Evolutionary conservation across 2,797 vertebrate species (phyloP).

Genomic region (Mus minutoides): DNA sequence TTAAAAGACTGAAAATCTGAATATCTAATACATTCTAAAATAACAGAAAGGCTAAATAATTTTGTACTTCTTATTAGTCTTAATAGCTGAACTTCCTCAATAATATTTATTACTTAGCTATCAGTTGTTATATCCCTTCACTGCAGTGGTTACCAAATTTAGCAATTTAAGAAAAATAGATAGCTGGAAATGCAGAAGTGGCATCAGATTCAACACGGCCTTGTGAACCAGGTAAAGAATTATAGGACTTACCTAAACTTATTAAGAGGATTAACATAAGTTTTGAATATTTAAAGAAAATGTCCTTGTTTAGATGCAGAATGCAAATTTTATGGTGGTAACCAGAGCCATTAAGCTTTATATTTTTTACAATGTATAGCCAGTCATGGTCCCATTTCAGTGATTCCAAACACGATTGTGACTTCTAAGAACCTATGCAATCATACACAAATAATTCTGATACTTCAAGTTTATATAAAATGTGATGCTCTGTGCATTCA

Average conservation of each 20-base stretch:
- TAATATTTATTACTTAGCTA: neutral
- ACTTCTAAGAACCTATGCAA: neutral
- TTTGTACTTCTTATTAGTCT: neutral
- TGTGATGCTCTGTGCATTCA: neutral
- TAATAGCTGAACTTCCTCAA: neutral
- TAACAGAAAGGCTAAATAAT: neutral
- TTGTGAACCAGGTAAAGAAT: neutral
- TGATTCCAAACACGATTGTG: neutral
- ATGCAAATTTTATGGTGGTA: neutral
- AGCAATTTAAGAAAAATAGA: neutral
- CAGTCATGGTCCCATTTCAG: neutral
- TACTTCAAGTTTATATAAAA: neutral
- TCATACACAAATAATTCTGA: neutral
- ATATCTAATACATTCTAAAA: neutral
- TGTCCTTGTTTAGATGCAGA: neutral
- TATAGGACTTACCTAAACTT: neutral
- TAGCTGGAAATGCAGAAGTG: neutral
- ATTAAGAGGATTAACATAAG: neutral
- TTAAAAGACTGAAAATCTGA: neutral
- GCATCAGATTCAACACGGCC: too few relatives aligned
- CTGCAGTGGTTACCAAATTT: neutral
- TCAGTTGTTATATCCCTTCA: neutral
- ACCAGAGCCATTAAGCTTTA: neutral
- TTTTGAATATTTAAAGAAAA: neutral
- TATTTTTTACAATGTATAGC: neutral